phyloP scores from a whole-genome alignment of 2,113 vertebrate genomes.

The Conger conger region DNA sequence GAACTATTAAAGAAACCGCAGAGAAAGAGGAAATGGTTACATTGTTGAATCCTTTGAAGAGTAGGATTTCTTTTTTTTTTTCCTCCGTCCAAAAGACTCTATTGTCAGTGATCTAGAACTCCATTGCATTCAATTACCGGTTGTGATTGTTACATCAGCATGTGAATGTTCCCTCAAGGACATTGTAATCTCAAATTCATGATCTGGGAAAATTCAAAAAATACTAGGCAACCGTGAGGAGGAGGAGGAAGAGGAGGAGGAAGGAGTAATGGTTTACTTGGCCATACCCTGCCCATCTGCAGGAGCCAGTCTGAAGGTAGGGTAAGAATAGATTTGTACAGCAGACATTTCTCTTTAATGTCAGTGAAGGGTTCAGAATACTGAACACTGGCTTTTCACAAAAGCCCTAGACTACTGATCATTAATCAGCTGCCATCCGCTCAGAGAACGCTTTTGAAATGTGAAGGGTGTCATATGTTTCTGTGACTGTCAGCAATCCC shows the following conservation, averaged over 20 bases:
- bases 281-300: background rate
- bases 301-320: background rate
- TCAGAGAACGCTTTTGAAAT: slow-evolving; percentile 10
- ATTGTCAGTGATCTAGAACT: too few relatives aligned
- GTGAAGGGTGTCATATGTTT: slow-evolving; percentile 4
- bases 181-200: too few relatives aligned
- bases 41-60: too few relatives aligned
- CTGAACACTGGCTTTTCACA: background rate
- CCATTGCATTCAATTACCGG: too few relatives aligned
- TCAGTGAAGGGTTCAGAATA: background rate
- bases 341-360: background rate
- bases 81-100: too few relatives aligned
- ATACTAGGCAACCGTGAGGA: background rate
- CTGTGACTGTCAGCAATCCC: background rate
- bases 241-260: background rate
- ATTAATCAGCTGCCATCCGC: background rate
- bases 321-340: background rate
- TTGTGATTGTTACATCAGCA: too few relatives aligned
- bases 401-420: background rate
- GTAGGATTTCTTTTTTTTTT: too few relatives aligned
- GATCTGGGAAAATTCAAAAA: background rate
- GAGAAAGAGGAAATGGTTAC: too few relatives aligned
- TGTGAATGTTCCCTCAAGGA: too few relatives aligned
- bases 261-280: background rate
- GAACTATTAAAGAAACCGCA: too few relatives aligned